Evolutionary conservation across 2,113 vertebrate species (phyloP).

Genomic region (Sialia sialis): DNA sequence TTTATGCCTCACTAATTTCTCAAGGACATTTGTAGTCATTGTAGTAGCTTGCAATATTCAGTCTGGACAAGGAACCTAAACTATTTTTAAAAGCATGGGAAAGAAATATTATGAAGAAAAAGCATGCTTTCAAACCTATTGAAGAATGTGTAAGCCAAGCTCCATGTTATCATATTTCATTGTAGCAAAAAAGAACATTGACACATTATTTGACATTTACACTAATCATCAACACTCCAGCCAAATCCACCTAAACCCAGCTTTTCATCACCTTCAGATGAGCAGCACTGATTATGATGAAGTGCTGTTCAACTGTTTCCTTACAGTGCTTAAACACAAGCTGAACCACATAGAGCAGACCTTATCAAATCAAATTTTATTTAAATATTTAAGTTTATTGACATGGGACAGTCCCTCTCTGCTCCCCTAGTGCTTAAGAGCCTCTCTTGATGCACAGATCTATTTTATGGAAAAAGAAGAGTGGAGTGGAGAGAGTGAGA

Average conservation of each 20-base stretch:
- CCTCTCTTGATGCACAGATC: neutral
- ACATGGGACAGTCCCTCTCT: neutral
- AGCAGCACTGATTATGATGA: slow-evolving; percentile 41
- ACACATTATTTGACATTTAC: slow-evolving; percentile 33
- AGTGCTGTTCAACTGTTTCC: neutral
- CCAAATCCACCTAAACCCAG: slow-evolving; percentile 56
- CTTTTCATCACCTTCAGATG: slow-evolving; percentile 41
- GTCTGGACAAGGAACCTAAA: neutral
- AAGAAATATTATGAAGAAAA: slow-evolving; percentile 27
- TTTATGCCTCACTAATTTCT: neutral
- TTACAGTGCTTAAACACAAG: neutral
- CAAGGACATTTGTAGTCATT: neutral
- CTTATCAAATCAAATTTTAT: neutral
- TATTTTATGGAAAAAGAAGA: neutral
- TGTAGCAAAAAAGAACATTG: neutral
- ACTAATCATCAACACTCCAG: slow-evolving; percentile 27
- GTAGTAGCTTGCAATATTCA: neutral
- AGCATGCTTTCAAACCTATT: neutral
- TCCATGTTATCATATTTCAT: neutral
- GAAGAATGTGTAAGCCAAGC: neutral
- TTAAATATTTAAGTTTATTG: neutral
- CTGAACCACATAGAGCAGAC: neutral
- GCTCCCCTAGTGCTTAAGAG: neutral
- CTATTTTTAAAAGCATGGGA: neutral
- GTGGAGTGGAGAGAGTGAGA: rapidly evolving